Conservation (phyloP, 2,113 vertebrate species). For the Nesoenas mayeri region DNA sequence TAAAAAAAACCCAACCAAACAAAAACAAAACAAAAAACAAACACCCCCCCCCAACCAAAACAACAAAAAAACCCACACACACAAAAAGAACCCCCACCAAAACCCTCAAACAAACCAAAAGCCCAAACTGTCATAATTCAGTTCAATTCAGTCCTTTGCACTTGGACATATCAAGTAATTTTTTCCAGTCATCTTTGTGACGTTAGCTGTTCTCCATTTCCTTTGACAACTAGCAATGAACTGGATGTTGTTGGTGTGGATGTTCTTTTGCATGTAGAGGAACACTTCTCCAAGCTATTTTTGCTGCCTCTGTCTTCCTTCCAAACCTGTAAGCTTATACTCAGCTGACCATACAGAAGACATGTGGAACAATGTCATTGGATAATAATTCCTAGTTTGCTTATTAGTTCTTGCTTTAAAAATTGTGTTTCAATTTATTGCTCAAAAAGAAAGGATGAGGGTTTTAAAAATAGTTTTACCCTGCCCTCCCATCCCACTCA, state of each 20-base stretch:
- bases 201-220: background rate
- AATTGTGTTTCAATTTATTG: background rate
- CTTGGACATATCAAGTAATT: background rate
- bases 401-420: background rate
- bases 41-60: too few relatives aligned
- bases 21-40: too few relatives aligned
- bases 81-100: too few relatives aligned
- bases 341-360: background rate
- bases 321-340: background rate
- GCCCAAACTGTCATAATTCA: background rate
- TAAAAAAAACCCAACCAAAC: background rate
- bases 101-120: background rate
- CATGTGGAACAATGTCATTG: background rate
- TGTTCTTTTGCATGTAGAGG: background rate
- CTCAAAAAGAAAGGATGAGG: background rate
- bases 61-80: too few relatives aligned
- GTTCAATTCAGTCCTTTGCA: background rate
- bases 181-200: background rate
- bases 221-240: background rate
- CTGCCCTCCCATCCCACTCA: rapidly evolving
- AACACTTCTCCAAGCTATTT: background rate
- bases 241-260: background rate
- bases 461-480: background rate
- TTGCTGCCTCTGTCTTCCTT: background rate
- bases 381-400: background rate